Percentiles rank a stretch among this genome's conserved stretches.
These are phyloP conservation scores for Eubasilissa regina DNA, from an alignment of 1,140 invertebrate species.

Conservation along the genomic window DNA sequence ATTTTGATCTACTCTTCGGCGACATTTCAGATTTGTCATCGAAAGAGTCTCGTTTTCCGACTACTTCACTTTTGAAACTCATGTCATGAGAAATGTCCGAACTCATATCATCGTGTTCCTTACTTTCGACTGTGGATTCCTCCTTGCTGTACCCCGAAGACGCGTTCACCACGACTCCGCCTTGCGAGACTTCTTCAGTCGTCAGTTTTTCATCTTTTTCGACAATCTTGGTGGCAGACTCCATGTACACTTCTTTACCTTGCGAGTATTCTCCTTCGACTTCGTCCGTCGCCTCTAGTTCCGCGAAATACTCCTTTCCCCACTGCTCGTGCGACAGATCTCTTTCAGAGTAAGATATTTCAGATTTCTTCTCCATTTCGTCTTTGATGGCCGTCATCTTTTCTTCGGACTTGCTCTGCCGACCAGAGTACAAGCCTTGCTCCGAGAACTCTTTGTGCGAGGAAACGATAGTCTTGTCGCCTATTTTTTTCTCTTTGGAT, in stretches of 20 bases:
- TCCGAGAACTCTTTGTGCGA: slow-evolving; percentile 69
- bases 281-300: slow-evolving; percentile 62
- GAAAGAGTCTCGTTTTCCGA: slow-evolving; percentile 66
- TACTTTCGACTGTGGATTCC: slow-evolving; percentile 71
- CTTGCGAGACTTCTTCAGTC: slow-evolving; percentile 68
- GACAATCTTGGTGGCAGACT: slow-evolving; percentile 67
- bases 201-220: slow-evolving; percentile 70
- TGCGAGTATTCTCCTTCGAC: slow-evolving; percentile 66
- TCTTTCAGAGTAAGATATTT: slow-evolving; percentile 71
- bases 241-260: slow-evolving; percentile 65
- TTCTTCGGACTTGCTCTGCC: slow-evolving; percentile 72
- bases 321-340: slow-evolving; percentile 72
- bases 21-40: slow-evolving; percentile 65
- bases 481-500: slow-evolving; percentile 68
- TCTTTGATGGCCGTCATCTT: slow-evolving; percentile 71
- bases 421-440: slow-evolving; percentile 69
- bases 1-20: slow-evolving; percentile 65
- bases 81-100: slow-evolving; percentile 70
- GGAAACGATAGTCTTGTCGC: slow-evolving; percentile 66
- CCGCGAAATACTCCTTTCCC: slow-evolving; percentile 72
- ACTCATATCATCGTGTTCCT: slow-evolving; percentile 71
- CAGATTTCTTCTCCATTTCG: slow-evolving; percentile 69
- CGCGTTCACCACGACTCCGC: slow-evolving; percentile 69
- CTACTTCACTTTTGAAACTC: slow-evolving; percentile 70
- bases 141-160: slow-evolving; percentile 70